These are phyloP conservation scores for Panthera tigris DNA, from an alignment of 2,113 vertebrate species.

Conservation along the genomic window DNA sequence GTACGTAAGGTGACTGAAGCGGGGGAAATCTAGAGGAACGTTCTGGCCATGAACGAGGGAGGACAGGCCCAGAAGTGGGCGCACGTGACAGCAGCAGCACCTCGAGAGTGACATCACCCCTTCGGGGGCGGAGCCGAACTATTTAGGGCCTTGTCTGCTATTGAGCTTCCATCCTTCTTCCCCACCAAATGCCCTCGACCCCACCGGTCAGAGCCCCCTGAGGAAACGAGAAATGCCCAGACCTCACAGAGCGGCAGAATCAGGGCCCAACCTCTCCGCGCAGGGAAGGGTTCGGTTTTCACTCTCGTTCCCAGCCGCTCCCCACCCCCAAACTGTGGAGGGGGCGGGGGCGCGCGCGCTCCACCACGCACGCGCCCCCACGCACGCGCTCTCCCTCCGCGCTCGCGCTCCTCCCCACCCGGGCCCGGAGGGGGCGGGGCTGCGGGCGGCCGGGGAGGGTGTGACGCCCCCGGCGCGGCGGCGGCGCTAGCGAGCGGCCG, in stretches of 20 bases:
- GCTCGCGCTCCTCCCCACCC: slow-evolving; percentile 67
- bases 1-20: not conserved
- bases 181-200: not conserved
- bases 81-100: slow-evolving; percentile 70
- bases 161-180: not conserved
- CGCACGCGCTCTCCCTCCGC: slow-evolving; percentile 69
- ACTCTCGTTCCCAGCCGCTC: not conserved
- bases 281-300: rapidly evolving
- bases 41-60: slow-evolving; percentile 13
- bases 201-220: not conserved
- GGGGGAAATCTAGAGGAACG: not conserved
- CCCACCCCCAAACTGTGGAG: slow-evolving; percentile 49
- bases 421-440: slow-evolving; percentile 73
- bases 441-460: slow-evolving; percentile 70
- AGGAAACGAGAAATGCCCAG: slow-evolving; percentile 29
- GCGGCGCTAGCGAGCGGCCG: slow-evolving; percentile 67
- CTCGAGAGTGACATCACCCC: slow-evolving; percentile 74
- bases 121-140: slow-evolving; percentile 44
- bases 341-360: slow-evolving; percentile 66
- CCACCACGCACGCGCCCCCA: slow-evolving; percentile 74
- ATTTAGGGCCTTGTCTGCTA: slow-evolving; percentile 47
- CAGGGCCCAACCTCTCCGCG: not conserved
- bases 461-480: slow-evolving; percentile 74
- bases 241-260: not conserved
- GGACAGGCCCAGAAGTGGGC: slow-evolving; percentile 54